phyloP scores from a whole-genome alignment of 1,140 invertebrate genomes.

The Ips typographus region DNA sequence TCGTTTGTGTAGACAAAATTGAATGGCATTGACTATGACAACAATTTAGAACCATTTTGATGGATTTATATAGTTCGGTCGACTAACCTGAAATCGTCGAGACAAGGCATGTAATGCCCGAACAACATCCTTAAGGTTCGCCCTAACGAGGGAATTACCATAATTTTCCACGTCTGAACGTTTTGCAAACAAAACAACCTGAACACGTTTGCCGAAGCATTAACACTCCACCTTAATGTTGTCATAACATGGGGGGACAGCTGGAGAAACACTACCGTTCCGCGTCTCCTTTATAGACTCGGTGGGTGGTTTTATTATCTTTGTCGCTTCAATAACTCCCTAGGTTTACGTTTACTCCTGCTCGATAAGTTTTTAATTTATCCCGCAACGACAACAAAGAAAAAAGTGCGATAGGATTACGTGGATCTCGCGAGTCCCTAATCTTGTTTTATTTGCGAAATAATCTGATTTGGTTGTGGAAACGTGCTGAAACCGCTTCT shows the following conservation, averaged over 20 bases:
- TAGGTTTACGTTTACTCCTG: no score
- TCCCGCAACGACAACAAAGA: background rate
- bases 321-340: no score
- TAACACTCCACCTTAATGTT: constrained; percentile 5
- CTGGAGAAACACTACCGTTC: constrained; percentile 1
- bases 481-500: constrained; percentile 1
- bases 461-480: constrained; percentile 15
- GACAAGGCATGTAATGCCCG: background rate
- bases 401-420: background rate
- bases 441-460: constrained; percentile 12
- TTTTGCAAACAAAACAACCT: constrained; percentile 3
- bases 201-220: background rate
- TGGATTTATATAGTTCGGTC: no score
- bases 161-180: background rate
- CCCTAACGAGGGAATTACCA: constrained; percentile 1
- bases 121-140: background rate
- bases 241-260: constrained; percentile 3
- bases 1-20: no score
- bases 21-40: no score
- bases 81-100: no score
- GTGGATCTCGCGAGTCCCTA: background rate
- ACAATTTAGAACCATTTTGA: no score
- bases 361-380: no score
- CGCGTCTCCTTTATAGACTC: background rate
- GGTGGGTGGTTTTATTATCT: no score